Evolutionary conservation across 2,888 invertebrate species (phyloP), one percentile per base, ranked within the genome.

Genomic region (Cordilura impudica): DNA sequence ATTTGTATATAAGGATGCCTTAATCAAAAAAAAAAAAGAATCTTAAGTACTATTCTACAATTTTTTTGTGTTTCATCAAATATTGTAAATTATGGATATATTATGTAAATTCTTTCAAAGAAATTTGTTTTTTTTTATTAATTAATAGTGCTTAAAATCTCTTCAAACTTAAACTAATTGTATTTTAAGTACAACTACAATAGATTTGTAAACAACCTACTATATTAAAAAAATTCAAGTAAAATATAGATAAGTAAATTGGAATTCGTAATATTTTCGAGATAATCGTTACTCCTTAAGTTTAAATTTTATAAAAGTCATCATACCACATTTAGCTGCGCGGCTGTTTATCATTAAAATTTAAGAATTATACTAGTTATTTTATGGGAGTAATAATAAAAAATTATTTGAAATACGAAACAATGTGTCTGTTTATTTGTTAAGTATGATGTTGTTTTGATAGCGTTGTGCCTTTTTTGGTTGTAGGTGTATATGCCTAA

Each of bases 141-240:
- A 54, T 29, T 31, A 18, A 23, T 45, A 61, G 26, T 61, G 12
- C n/a, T 47, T 61, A 54, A 54, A 14, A 19, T 7, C 29, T 16
- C 14, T 19, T 31, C 47, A n/a, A 58, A n/a, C 35, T 67, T 67
- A 77, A 54, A 39, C 49, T 35, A 71, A 0, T 49, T 23, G 19
- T 39, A 39, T 53, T 47, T 51, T 69, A 69, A 58, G 23, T 78
- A 70, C 45, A 74, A n/a, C 69, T 69, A 69, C 35, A 54, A 53
- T 26, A 21, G 5, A 67, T 67, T 47, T 61, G 26, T 54, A 74
- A 66, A 78, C 74, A 73, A 65, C 69, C 78, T 70, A 73, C 26
- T 65, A 43, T 65, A 29, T 29, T 31, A 35, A 29, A 63, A 7
- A 23, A 39, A 45, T 60, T 60, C 26, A 18, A 60, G 43, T 21